Percentiles rank a stretch among this genome's conserved stretches.
phyloP scores from a whole-genome alignment of 2,113 vertebrate genomes.

The Neolamprologus longior region DNA sequence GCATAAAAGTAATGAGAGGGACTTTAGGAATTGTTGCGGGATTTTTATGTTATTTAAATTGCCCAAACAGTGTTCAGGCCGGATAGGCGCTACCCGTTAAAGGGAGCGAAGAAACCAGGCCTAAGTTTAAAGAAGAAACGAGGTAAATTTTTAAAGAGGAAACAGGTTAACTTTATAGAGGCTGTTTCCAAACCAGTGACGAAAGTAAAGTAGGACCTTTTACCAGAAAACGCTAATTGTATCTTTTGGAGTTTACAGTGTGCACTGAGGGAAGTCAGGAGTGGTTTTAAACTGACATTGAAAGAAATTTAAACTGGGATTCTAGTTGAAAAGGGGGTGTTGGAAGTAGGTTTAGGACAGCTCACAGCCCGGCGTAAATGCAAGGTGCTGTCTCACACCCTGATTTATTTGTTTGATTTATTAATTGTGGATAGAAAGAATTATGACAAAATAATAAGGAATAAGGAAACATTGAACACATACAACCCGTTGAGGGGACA shows the following conservation, averaged over 20 bases:
- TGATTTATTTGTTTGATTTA: too few species aligned
- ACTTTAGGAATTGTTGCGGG: background rate
- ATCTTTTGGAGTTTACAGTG: background rate
- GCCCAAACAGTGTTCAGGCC: too few species aligned
- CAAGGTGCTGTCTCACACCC: too few species aligned
- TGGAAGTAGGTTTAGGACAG: rapidly evolving
- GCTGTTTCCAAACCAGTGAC: background rate
- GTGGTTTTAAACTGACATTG: background rate
- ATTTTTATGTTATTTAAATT: too few species aligned
- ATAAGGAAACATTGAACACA: too few species aligned
- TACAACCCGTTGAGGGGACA: too few species aligned
- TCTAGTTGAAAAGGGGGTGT: too few species aligned
- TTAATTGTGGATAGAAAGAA: rapidly evolving
- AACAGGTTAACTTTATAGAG: background rate
- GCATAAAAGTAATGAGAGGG: background rate
- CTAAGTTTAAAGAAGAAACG: background rate
- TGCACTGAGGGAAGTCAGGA: background rate
- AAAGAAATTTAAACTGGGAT: too few species aligned
- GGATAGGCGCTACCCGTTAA: rapidly evolving
- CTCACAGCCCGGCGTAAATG: rapidly evolving
- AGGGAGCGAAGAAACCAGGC: too few species aligned
- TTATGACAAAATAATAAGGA: too few species aligned
- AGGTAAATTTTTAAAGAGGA: background rate
- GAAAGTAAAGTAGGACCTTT: background rate
- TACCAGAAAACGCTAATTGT: background rate